phyloP scores from a whole-genome alignment of 2,888 invertebrate genomes.

The Cataglyphis albicans region DNA sequence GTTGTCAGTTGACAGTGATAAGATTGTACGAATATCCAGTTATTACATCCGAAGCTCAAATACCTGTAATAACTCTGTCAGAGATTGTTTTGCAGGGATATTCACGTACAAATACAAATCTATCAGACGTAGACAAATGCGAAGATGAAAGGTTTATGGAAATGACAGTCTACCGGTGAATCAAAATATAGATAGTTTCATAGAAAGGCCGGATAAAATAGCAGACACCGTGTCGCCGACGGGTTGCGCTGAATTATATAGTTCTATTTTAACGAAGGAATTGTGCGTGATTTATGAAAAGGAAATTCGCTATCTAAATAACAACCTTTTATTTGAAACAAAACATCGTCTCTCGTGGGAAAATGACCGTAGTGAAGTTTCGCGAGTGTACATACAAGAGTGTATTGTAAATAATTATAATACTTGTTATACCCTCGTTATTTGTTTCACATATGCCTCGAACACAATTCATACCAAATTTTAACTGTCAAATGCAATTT shows the following conservation, averaged over 20 bases:
- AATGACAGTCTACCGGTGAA: constrained; percentile 35
- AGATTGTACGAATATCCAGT: constrained; percentile 35
- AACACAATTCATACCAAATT: neutral
- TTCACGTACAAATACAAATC: constrained; percentile 39
- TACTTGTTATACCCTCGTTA: neutral
- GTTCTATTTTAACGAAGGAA: constrained; percentile 19
- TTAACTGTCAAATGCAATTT: constrained; percentile 29
- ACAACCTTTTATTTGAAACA: neutral
- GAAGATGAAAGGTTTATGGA: constrained; percentile 52
- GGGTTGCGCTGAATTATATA: constrained; percentile 11
- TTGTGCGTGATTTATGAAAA: constrained; percentile 16
- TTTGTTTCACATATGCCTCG: neutral
- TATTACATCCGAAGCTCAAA: constrained; percentile 43
- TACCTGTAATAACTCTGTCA: constrained; percentile 54
- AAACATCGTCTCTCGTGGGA: neutral
- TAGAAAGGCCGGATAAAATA: constrained; percentile 34
- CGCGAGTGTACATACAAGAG: neutral
- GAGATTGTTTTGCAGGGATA: constrained; percentile 46
- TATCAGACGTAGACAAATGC: constrained; percentile 47
- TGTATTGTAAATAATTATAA: constrained; percentile 1
- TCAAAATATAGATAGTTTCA: constrained; percentile 43
- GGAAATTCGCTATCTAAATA: constrained; percentile 2
- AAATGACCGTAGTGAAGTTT: neutral
- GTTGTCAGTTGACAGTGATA: constrained; percentile 38
- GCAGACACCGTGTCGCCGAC: constrained; percentile 23